Conservation (phyloP, 2,113 vertebrate species). For the Paralichthys olivaceus region DNA sequence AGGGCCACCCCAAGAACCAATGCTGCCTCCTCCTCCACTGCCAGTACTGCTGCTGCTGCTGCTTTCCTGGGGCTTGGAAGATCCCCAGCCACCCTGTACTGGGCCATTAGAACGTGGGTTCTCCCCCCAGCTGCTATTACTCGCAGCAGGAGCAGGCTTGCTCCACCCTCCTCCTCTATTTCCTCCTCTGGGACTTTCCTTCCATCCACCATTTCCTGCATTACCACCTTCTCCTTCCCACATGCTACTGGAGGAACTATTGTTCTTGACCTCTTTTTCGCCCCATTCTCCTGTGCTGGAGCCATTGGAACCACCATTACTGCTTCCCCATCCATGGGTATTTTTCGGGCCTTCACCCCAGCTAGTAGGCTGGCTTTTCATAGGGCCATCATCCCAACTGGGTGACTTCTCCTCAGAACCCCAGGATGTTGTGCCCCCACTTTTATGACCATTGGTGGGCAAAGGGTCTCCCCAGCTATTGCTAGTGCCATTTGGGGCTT, state of each 20-base stretch:
- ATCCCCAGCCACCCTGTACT: constrained; percentile 89
- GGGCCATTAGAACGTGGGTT: constrained; percentile 85
- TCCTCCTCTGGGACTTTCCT: constrained; percentile 86
- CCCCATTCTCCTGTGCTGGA: constrained; percentile 77
- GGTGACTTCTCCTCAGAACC: constrained; percentile 92
- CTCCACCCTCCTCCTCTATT: constrained; percentile 82
- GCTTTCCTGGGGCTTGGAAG: constrained; percentile 91
- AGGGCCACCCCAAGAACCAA: constrained; percentile 93
- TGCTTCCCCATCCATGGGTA: constrained; percentile 88
- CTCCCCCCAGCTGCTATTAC: constrained; percentile 89
- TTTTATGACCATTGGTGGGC: constrained; percentile 87
- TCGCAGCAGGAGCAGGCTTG: constrained; percentile 71
- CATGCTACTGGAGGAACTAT: constrained; percentile 80
- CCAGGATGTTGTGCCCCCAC: constrained; percentile 87
- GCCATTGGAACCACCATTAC: constrained; percentile 82
- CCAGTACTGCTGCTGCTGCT: constrained; percentile 80
- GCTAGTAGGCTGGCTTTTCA: constrained; percentile 88
- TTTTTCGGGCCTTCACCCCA: constrained; percentile 92
- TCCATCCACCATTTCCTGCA: constrained; percentile 77
- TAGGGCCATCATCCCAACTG: constrained; percentile 88
- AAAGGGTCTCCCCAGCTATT: constrained; percentile 90
- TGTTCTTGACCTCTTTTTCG: constrained; percentile 79
- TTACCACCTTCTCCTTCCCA: constrained; percentile 88
- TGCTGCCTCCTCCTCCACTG: constrained; percentile 76
- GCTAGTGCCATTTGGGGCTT: constrained; percentile 84